Base-by-base conservation (phyloP, 2,113 vertebrate genomes). In the Capricornis sumatraensis region DNA sequence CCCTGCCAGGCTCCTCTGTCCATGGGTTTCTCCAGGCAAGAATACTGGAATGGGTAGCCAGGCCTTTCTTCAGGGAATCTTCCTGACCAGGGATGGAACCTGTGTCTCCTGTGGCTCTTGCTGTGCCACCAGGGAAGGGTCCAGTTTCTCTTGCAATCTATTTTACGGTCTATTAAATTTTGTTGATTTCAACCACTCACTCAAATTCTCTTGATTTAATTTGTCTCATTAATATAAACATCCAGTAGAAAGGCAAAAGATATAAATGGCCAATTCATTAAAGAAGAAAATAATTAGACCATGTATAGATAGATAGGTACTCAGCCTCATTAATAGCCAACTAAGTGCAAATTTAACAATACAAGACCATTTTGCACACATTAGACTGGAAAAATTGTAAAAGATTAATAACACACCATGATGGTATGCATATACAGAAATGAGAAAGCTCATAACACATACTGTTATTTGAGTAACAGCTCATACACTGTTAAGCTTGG, bases 131-230 rank as follows among this genome's bases (percentile, higher is more conserved):
- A 0, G 23, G 40, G 25, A 76, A 45, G 13, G 1, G 23, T 13
- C 25, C 23, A 40, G 36, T 43, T 74, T 74, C 36, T 74, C 14
- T 28, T 94, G 21, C 67, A 8, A 57, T 82, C 19, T 89, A 45
- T 86, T 96, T 97, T 94, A 89, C 50, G 58, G 36, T 1, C 85
- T 94, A 64, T 94, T 97, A 85, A 84, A n/a, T 78, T 88, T 81
- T 82, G 28, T 97, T 76, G n/a, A 89, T 93, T 83, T 21, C 9
- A 95, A 92, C 30, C 27, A 89, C 23, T 91, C n/a, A 74, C 12
- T n/a, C 27, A 93, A 90, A 89, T 87, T 52, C 15, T 78, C 78
- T 86, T 28, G 78, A 83, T 91, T 7, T 62, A 89, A 78, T 60
- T 93, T 96, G 7, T 95, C 50, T 89, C 45, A 87, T 78, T 97